These are phyloP conservation scores for Astyanax mexicanus DNA, from an alignment of 2,797 vertebrate species.

Conservation along the genomic window DNA sequence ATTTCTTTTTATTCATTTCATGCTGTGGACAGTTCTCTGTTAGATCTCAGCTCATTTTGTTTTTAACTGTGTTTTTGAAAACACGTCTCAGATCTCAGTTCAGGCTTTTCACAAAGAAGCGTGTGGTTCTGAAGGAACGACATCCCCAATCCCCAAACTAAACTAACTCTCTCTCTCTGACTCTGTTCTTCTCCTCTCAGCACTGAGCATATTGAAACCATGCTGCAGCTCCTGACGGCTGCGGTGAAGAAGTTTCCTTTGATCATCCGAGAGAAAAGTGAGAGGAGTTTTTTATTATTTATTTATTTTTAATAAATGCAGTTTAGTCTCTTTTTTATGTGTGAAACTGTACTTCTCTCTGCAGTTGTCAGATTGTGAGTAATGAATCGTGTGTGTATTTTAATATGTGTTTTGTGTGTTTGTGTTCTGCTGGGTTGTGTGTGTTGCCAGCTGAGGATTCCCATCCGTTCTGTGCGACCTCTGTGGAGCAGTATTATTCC, in stretches of 20 bases:
- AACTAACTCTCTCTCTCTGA: not conserved
- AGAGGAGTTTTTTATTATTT: too few species aligned
- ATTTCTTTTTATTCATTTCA: too few species aligned
- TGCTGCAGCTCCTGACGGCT: conserved; percentile 69
- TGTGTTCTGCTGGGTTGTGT: not conserved
- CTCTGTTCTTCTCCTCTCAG: not conserved
- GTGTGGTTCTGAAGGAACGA: too few species aligned
- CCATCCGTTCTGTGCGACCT: conserved; percentile 90
- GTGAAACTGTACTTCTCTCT: too few species aligned
- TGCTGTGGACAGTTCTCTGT: too few species aligned
- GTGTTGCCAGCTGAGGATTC: conserved; percentile 82
- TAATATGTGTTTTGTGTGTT: not conserved
- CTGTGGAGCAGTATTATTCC: conserved; percentile 93
- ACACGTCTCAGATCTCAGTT: too few species aligned
- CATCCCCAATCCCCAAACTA: too few species aligned
- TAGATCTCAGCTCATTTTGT: too few species aligned
- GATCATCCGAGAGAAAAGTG: conserved; percentile 92
- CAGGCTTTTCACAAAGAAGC: too few species aligned
- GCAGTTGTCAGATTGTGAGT: not conserved
- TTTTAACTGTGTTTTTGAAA: too few species aligned
- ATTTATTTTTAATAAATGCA: too few species aligned
- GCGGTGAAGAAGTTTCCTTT: conserved; percentile 95
- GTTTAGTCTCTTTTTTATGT: too few species aligned
- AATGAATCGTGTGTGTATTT: not conserved
- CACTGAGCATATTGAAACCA: conserved; percentile 51